Conservation (phyloP, 2,113 vertebrate species). For the Mormyrus iriodes region DNA sequence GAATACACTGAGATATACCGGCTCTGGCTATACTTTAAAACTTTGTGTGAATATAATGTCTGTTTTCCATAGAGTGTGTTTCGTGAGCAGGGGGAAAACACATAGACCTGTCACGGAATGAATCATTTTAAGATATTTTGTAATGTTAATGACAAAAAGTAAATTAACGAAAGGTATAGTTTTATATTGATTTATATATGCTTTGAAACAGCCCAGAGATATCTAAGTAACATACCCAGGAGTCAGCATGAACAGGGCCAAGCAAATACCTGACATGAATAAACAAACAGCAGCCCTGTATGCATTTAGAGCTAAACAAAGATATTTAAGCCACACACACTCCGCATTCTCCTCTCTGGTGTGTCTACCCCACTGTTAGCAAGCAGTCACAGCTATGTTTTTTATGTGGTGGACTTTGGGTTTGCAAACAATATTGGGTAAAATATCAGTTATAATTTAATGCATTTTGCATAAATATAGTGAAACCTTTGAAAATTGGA, state of each 20-base stretch:
- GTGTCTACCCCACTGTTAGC: not conserved
- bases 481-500: not conserved
- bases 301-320: not conserved
- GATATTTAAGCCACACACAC: not conserved
- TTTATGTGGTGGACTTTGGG: not conserved
- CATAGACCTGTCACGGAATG: not conserved
- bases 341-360: not conserved
- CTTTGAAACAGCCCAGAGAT: not conserved
- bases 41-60: not conserved
- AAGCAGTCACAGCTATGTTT: not conserved
- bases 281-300: not conserved
- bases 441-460: not conserved
- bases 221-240: not conserved
- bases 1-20: not conserved
- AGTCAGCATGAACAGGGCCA: not conserved
- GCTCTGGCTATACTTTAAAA: not conserved
- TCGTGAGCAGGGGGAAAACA: not conserved
- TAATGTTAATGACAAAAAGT: not conserved
- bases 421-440: not conserved
- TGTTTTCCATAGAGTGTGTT: not conserved
- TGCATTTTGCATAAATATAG: not conserved
- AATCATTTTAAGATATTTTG: not conserved
- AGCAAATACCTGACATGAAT: not conserved
- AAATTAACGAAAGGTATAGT: not conserved
- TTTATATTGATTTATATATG: not conserved